Evolutionary conservation across 2,113 vertebrate species (phyloP).

Genomic region (Puma concolor): DNA sequence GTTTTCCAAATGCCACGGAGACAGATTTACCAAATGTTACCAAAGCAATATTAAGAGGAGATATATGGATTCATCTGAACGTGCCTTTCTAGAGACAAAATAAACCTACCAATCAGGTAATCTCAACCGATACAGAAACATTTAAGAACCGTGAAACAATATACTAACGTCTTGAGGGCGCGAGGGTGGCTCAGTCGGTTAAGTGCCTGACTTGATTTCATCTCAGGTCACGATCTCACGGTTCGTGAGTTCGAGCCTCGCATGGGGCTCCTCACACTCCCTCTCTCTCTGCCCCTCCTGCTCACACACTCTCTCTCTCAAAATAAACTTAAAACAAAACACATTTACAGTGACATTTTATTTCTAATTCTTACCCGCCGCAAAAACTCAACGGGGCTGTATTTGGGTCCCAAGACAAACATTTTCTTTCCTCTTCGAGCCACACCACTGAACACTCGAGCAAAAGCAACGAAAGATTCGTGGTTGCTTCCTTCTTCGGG

Average conservation of each 20-base stretch:
- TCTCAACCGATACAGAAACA: not conserved
- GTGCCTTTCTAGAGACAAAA: not conserved
- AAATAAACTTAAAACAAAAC: too few species aligned
- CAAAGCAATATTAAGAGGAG: not conserved
- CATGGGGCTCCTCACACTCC: too few species aligned
- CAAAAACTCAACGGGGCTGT: constrained; percentile 91
- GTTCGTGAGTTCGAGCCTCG: too few species aligned
- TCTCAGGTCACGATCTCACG: too few species aligned
- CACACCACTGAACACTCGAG: constrained; percentile 94
- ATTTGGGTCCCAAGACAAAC: constrained; percentile 97
- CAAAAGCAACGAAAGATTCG: constrained; percentile 94
- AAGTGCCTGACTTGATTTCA: too few species aligned
- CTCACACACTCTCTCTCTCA: too few species aligned
- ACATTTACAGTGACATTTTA: not conserved
- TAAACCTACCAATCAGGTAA: not conserved
- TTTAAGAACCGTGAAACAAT: not conserved
- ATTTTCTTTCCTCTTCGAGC: constrained; percentile 90
- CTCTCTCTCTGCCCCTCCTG: too few species aligned
- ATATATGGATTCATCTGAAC: not conserved
- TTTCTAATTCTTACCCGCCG: constrained; percentile 84
- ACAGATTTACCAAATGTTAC: not conserved
- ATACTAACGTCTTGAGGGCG: accelerated
- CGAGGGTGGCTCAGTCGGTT: too few species aligned
- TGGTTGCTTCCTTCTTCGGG: constrained; percentile 82
- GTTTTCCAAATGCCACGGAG: not conserved